A percentile compares a stretch with the other conserved stretches of the same genome.
Evolutionary conservation across 2,113 vertebrate genomes (phyloP).

Genomic region (Ctenomys sociabilis): DNA sequence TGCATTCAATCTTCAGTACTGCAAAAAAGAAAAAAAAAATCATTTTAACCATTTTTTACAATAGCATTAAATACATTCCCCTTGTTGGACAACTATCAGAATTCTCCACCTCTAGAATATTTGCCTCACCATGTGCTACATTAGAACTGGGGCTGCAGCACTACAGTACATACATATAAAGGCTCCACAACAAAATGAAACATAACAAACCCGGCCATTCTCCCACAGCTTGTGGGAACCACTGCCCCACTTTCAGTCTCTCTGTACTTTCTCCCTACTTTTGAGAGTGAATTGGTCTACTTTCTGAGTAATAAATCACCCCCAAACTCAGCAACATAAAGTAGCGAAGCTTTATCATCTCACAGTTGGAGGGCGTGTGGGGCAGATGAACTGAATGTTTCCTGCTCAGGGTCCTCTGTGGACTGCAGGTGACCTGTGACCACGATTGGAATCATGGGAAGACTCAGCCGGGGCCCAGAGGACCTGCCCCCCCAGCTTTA

Average conservation of each 20-base stretch:
- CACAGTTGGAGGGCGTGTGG: background rate
- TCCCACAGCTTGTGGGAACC: background rate
- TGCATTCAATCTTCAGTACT: background rate
- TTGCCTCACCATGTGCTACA: background rate
- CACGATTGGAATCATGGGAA: background rate
- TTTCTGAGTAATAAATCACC: background rate
- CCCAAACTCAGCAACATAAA: conserved; percentile 26
- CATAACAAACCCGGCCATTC: background rate
- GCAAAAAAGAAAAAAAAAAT: background rate
- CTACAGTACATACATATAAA: background rate
- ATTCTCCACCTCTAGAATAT: background rate
- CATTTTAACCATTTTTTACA: background rate
- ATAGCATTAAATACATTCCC: background rate
- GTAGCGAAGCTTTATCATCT: background rate
- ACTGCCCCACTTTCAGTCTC: background rate
- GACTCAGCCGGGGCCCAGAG: background rate
- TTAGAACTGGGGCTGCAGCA: background rate
- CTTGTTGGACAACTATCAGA: background rate
- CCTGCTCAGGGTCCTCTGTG: background rate
- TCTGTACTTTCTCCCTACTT: background rate
- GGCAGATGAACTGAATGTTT: background rate
- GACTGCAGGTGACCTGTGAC: background rate
- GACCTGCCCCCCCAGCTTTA: background rate
- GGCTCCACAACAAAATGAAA: background rate
- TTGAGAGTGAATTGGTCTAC: background rate